Percentiles rank a stretch among this genome's conserved stretches.
phyloP scores from a whole-genome alignment of 2,888 invertebrate species.

The Molanna angustata region DNA sequence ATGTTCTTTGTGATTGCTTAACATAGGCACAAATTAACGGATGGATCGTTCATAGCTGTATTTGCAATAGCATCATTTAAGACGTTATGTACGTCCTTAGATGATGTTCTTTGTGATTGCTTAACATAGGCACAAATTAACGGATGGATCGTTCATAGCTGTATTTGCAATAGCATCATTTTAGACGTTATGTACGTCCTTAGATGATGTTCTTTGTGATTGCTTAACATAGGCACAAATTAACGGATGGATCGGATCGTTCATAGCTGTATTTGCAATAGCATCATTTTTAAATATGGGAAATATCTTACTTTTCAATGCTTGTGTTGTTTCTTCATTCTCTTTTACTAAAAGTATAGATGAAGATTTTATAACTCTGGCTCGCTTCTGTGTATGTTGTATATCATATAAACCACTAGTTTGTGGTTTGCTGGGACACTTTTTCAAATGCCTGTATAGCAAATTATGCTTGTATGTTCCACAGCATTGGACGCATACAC shows the following conservation, averaged over 20 bases:
- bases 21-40: no score
- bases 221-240: slow-evolving; percentile 9
- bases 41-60: no score
- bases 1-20: no score
- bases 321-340: slow-evolving; percentile 3
- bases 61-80: no score
- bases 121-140: no score
- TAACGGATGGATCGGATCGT: slow-evolving; percentile 8
- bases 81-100: no score
- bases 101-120: no score
- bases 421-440: not conserved
- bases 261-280: slow-evolving; percentile 11
- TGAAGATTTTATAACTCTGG: slow-evolving; percentile 12
- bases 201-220: no score
- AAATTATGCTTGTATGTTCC: slow-evolving; percentile 8
- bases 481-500: slow-evolving; percentile 5
- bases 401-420: not conserved
- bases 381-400: slow-evolving; percentile 5
- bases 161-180: no score
- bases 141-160: no score
- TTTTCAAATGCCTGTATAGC: slow-evolving; percentile 11
- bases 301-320: slow-evolving; percentile 6
- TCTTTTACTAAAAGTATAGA: slow-evolving; percentile 6
- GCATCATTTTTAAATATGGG: slow-evolving; percentile 11
- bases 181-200: no score